Conservation (phyloP, 64 coral and sea anemone species). For the Pocillopora damicornis region DNA sequence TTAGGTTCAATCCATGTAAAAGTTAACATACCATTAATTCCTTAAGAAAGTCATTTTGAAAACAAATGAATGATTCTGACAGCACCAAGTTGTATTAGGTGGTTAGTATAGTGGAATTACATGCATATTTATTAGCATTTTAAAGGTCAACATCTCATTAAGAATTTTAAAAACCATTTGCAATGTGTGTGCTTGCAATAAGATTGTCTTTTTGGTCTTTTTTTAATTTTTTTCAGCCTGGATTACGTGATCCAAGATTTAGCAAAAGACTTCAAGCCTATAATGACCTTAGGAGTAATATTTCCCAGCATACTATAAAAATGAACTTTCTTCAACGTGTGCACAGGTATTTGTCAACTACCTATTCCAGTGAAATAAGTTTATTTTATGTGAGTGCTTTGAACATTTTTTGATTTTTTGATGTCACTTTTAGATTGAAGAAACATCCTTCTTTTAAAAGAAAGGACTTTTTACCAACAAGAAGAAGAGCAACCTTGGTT, state of each 20-base stretch:
- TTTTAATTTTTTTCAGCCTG: constrained; percentile 58
- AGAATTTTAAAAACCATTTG: too few species aligned
- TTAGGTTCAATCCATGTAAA: too few species aligned
- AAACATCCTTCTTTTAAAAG: constrained; percentile 75
- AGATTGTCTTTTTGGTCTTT: neutral
- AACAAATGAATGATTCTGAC: too few species aligned
- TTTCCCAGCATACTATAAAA: constrained; percentile 96
- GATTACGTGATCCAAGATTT: constrained; percentile 87
- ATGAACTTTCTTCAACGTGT: constrained; percentile 91
- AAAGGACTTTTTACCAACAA: constrained; percentile 70
- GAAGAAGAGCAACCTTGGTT: constrained; percentile 85
- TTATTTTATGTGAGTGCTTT: neutral
- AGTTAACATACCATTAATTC: too few species aligned
- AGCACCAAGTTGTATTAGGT: too few species aligned
- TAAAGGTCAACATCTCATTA: too few species aligned
- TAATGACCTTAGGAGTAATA: constrained; percentile 90
- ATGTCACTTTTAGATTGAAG: constrained; percentile 45
- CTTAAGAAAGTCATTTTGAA: too few species aligned
- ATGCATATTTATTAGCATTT: too few species aligned
- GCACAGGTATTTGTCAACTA: constrained; percentile 52
- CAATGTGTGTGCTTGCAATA: too few species aligned
- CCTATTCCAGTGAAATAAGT: neutral
- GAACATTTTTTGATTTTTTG: neutral
- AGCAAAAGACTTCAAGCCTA: constrained; percentile 92
- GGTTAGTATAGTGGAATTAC: too few species aligned